phyloP scores from a whole-genome alignment of 1,140 invertebrate species.

The Hypsibius dujardini region DNA sequence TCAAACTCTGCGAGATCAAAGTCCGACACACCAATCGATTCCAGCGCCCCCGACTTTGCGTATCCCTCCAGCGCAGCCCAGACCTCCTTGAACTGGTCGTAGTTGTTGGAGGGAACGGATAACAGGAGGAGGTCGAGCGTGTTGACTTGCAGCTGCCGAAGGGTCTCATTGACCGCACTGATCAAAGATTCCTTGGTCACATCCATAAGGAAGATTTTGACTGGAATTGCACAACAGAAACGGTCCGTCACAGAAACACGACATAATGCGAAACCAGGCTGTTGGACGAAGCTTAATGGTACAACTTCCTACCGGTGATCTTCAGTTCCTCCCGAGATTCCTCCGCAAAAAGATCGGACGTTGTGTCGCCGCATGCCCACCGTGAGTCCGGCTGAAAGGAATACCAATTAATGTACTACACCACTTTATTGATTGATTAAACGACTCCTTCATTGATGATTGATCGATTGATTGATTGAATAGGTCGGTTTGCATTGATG shows the following conservation, averaged over 20 bases:
- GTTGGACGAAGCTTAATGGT: no score
- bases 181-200: conserved; percentile 32
- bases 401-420: no score
- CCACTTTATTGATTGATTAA: no score
- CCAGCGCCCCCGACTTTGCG: conserved; percentile 44
- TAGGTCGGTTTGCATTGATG: no score
- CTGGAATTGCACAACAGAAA: no score
- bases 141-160: conserved; percentile 43
- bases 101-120: conserved; percentile 42
- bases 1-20: conserved; percentile 60
- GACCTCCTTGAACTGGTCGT: conserved; percentile 44
- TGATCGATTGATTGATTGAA: no score
- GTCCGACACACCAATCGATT: conserved; percentile 66
- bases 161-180: conserved; percentile 34
- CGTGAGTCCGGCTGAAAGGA: no score
- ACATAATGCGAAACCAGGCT: no score
- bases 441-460: no score
- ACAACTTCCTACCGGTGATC: conserved; percentile 32
- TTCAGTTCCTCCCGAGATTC: conserved; percentile 39
- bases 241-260: no score
- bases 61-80: conserved; percentile 55
- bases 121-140: conserved; percentile 56
- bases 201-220: conserved; percentile 41
- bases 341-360: conserved; percentile 22
- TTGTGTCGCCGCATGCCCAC: no score